Evolutionary conservation across 2,888 invertebrate genomes (phyloP).

Genomic region (Belgica antarctica): DNA sequence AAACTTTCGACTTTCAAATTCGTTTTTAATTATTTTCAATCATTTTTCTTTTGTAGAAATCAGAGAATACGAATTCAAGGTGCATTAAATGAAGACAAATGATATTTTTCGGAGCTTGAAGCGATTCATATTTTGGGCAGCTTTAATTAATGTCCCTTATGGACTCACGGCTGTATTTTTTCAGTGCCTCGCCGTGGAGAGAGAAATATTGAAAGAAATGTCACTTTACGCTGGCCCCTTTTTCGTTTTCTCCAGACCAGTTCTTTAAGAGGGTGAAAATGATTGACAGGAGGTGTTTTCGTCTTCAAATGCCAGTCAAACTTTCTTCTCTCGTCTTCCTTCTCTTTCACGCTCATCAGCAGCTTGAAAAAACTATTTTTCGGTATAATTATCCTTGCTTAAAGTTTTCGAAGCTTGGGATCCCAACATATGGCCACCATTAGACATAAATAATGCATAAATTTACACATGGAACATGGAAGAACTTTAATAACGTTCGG

Average conservation of each 20-base stretch:
- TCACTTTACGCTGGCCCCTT: constrained; percentile 19
- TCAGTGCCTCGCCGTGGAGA: not conserved
- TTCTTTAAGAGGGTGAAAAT: constrained; percentile 41
- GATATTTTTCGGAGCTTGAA: not conserved
- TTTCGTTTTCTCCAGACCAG: constrained; percentile 7
- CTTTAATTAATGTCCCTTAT: not conserved
- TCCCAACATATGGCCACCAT: constrained; percentile 33
- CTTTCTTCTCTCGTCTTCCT: constrained; percentile 6
- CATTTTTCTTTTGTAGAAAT: not conserved
- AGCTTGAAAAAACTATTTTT: not conserved
- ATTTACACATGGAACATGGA: not conserved
- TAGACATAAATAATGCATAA: constrained; percentile 35
- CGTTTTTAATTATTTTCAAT: constrained; percentile 14
- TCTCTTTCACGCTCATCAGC: not conserved
- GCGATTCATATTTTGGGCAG: not conserved
- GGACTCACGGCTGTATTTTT: not conserved
- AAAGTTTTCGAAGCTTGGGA: constrained; percentile 24
- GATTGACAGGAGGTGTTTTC: constrained; percentile 41
- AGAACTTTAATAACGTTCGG: constrained; percentile 16
- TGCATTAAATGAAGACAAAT: not conserved
- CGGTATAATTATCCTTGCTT: constrained; percentile 18
- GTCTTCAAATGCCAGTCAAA: constrained; percentile 7
- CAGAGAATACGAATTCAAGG: not conserved
- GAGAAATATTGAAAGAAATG: constrained; percentile 15
- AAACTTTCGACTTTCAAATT: not conserved